Conservation (phyloP, 2,888 invertebrate genomes). For the Mayetiola destructor region DNA sequence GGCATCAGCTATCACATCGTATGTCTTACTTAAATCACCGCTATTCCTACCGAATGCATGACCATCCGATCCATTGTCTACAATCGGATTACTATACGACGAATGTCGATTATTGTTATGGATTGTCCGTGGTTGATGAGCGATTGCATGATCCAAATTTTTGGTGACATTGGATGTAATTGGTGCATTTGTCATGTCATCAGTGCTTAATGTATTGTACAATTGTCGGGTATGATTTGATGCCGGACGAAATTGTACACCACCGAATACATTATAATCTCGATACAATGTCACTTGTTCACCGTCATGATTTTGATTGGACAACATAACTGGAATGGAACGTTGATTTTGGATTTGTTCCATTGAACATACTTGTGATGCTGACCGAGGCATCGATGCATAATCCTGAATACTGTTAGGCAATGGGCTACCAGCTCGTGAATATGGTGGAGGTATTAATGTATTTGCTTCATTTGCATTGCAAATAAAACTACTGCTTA, state of each 20-base stretch:
- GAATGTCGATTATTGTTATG: too few relatives aligned
- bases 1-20: slow-evolving; percentile 11
- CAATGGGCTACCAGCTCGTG: slow-evolving; percentile 58
- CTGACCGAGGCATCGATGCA: slow-evolving; percentile 39
- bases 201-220: slow-evolving; percentile 16
- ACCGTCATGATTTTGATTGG: slow-evolving; percentile 31
- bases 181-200: slow-evolving; percentile 24
- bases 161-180: neutral
- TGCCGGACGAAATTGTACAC: slow-evolving; percentile 17
- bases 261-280: slow-evolving; percentile 20
- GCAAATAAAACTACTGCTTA: slow-evolving; percentile 76
- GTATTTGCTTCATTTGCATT: slow-evolving; percentile 76
- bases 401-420: slow-evolving; percentile 25
- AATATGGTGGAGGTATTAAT: slow-evolving; percentile 71
- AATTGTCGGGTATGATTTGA: neutral
- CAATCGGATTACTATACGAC: too few relatives aligned
- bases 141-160: slow-evolving; percentile 8
- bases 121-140: neutral
- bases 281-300: slow-evolving; percentile 5
- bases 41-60: slow-evolving; percentile 15
- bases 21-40: slow-evolving; percentile 15
- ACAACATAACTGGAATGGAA: slow-evolving; percentile 23
- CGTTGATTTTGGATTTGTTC: slow-evolving; percentile 11
- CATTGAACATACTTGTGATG: slow-evolving; percentile 35
- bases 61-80: neutral